Conservation (phyloP, 2,888 invertebrate genomes). For the Nomada fucata region DNA sequence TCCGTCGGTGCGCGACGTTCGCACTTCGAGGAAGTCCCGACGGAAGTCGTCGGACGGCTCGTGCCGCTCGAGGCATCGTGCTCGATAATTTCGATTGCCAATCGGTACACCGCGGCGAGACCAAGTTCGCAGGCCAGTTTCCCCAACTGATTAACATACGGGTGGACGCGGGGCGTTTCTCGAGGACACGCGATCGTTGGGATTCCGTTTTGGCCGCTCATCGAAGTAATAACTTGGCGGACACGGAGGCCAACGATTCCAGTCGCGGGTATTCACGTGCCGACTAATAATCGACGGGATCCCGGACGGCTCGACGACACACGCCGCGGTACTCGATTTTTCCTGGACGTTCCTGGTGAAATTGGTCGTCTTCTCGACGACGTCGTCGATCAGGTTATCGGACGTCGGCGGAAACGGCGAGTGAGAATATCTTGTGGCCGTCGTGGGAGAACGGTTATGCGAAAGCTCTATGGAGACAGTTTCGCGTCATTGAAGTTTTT, state of each 20-base stretch:
- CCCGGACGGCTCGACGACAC: not conserved
- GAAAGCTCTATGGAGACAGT: no score
- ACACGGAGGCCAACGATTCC: constrained; percentile 11
- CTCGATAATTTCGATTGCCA: constrained; percentile 37
- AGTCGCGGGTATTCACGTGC: constrained; percentile 35
- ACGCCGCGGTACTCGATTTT: not conserved
- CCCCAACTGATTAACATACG: constrained; percentile 54
- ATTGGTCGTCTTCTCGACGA: no score
- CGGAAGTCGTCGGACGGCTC: not conserved
- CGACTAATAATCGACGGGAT: constrained; percentile 24
- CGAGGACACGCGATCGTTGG: not conserved
- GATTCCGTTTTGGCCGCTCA: constrained; percentile 33
- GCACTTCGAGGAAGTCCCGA: constrained; percentile 3
- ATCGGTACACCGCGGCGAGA: constrained; percentile 12
- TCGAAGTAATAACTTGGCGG: constrained; percentile 38
- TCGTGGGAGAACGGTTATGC: no score
- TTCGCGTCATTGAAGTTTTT: no score
- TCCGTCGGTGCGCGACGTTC: constrained; percentile 3
- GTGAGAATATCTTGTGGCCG: no score
- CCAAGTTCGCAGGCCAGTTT: constrained; percentile 41
- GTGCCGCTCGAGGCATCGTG: not conserved
- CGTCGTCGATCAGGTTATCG: no score
- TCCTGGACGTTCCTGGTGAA: not conserved
- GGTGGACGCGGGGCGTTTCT: constrained; percentile 3
- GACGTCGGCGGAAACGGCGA: no score